Conservation (phyloP, 2,113 vertebrate genomes). For the Peromyscus maniculatus region DNA sequence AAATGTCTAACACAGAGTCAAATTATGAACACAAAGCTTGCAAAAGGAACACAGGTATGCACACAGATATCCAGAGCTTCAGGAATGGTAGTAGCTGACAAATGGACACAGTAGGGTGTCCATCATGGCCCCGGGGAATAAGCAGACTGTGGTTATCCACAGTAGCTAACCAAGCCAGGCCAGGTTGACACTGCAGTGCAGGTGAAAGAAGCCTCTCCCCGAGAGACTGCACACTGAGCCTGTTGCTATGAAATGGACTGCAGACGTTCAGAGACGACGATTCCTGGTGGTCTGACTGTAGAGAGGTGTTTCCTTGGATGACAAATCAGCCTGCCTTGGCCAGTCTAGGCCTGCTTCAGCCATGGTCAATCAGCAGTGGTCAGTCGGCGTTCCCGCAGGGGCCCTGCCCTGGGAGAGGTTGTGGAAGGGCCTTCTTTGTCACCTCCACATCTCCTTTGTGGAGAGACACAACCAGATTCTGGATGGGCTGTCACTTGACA, state of each 20-base stretch:
- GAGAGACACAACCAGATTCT: background rate
- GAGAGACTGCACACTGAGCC: accelerated
- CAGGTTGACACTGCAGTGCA: background rate
- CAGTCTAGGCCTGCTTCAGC: accelerated
- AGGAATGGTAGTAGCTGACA: accelerated
- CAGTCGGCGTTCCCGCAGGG: no score
- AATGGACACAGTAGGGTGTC: background rate
- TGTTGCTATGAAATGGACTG: no score
- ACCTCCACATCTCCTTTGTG: no score
- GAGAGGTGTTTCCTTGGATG: background rate
- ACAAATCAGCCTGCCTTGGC: background rate
- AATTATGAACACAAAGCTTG: background rate
- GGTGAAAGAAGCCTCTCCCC: no score
- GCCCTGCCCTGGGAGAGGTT: no score
- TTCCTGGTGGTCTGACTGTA: background rate
- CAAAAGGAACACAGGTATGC: background rate
- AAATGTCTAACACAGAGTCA: background rate
- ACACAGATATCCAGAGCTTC: background rate
- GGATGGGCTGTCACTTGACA: no score
- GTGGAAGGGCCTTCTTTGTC: no score
- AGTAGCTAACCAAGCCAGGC: background rate
- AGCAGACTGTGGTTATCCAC: background rate
- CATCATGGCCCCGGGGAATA: background rate
- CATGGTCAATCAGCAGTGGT: background rate
- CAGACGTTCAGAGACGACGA: background rate